Evolutionary conservation across 2,113 vertebrate species (phyloP).

Genomic region (human (Homo sapiens)): DNA sequence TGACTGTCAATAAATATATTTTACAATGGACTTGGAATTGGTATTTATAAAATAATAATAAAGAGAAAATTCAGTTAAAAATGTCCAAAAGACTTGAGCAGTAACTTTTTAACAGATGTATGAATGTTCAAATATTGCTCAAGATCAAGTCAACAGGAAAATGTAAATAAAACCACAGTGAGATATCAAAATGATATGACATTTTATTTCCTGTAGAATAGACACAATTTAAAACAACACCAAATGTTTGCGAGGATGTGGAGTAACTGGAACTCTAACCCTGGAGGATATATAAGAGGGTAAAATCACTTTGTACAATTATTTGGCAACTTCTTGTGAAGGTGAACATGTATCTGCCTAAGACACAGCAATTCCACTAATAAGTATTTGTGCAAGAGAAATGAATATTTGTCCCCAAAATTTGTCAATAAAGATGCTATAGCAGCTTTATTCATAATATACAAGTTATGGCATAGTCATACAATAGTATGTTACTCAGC

Average conservation of each 20-base stretch:
- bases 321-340: neutral
- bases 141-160: neutral
- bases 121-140: neutral
- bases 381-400: neutral
- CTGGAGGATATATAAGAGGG: neutral
- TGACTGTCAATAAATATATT: neutral
- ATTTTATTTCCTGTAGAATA: neutral
- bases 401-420: neutral
- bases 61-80: neutral
- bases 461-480: neutral
- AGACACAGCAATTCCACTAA: neutral
- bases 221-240: neutral
- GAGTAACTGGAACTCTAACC: neutral
- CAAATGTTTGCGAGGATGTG: neutral
- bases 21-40: neutral
- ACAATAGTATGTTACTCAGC: neutral
- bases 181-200: neutral
- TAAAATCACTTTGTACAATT: neutral
- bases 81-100: neutral
- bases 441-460: neutral
- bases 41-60: neutral
- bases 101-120: neutral
- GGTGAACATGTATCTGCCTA: neutral
- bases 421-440: neutral
- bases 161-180: neutral